Evolutionary conservation across 2,113 vertebrate species (phyloP).

Genomic region (Cheirogaleus medius): DNA sequence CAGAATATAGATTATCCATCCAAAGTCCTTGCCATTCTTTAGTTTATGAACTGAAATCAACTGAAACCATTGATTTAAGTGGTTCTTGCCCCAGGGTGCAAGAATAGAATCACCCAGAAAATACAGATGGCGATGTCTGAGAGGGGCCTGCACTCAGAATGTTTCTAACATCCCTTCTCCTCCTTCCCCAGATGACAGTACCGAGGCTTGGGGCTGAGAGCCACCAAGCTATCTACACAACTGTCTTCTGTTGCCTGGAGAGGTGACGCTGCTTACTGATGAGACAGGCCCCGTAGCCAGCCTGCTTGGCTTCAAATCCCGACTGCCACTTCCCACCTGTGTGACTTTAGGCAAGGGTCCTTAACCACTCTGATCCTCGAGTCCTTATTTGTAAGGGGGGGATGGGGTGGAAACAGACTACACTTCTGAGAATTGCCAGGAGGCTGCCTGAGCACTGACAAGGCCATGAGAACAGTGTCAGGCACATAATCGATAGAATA

Average conservation of each 20-base stretch:
- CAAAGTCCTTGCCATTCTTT: background rate
- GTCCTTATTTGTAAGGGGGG: background rate
- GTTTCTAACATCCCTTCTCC: background rate
- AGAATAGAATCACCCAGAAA: background rate
- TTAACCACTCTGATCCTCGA: background rate
- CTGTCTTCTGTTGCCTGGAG: background rate
- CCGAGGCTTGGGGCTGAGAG: too few relatives aligned
- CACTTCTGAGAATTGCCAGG: too few relatives aligned
- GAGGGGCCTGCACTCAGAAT: background rate
- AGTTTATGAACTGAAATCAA: background rate
- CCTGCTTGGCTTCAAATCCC: background rate
- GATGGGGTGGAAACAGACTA: background rate
- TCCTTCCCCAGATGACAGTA: background rate
- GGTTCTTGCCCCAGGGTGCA: background rate
- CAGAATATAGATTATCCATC: background rate
- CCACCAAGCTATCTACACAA: background rate
- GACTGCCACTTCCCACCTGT: background rate
- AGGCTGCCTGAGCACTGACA: too few relatives aligned
- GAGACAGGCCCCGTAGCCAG: background rate
- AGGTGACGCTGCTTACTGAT: fast-evolving
- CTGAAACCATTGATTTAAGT: background rate
- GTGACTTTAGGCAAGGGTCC: background rate
- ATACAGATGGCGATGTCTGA: background rate
- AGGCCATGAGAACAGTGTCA: background rate
- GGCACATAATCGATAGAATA: fast-evolving